Percentiles rank a stretch among this genome's conserved stretches.
Conservation (phyloP, 2,797 vertebrate genomes). For the Parambassis ranga region DNA sequence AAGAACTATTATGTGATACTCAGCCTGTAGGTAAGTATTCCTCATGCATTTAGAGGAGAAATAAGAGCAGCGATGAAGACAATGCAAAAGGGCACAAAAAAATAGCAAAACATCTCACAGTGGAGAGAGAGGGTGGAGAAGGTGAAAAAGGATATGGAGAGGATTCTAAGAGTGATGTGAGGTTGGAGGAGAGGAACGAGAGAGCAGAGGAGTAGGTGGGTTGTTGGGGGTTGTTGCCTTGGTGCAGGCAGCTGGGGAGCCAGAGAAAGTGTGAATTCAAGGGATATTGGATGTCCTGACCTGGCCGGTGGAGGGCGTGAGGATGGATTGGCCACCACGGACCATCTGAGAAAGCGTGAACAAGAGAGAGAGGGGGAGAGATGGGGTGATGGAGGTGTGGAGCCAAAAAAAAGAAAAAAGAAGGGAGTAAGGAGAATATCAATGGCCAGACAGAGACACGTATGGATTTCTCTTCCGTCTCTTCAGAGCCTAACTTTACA, state of each 20-base stretch:
- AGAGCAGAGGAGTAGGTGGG: slow-evolving; percentile 35
- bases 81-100: slow-evolving; percentile 32
- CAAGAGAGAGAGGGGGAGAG: slow-evolving; percentile 62
- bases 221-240: slow-evolving; percentile 30
- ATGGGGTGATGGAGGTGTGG: slow-evolving; percentile 71
- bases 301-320: slow-evolving; percentile 78
- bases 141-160: slow-evolving; percentile 24
- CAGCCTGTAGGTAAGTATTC: slow-evolving; percentile 52
- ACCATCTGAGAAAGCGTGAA: slow-evolving; percentile 66
- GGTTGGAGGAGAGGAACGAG: slow-evolving; percentile 41
- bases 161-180: slow-evolving; percentile 44
- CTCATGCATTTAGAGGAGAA: slow-evolving; percentile 46
- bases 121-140: slow-evolving; percentile 18
- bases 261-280: slow-evolving; percentile 73
- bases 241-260: slow-evolving; percentile 43
- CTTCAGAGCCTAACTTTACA: slow-evolving; percentile 77
- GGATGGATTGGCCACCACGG: slow-evolving; percentile 82
- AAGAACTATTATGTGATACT: slow-evolving; percentile 40
- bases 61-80: slow-evolving; percentile 19
- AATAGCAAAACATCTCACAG: slow-evolving; percentile 32
- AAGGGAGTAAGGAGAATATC: slow-evolving; percentile 80
- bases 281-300: slow-evolving; percentile 83
- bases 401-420: slow-evolving; percentile 71
- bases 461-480: slow-evolving; percentile 83
- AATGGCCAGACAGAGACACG: slow-evolving; percentile 76